Conservation (phyloP, 2,113 vertebrate genomes). For the Gallinago jamesoni region DNA sequence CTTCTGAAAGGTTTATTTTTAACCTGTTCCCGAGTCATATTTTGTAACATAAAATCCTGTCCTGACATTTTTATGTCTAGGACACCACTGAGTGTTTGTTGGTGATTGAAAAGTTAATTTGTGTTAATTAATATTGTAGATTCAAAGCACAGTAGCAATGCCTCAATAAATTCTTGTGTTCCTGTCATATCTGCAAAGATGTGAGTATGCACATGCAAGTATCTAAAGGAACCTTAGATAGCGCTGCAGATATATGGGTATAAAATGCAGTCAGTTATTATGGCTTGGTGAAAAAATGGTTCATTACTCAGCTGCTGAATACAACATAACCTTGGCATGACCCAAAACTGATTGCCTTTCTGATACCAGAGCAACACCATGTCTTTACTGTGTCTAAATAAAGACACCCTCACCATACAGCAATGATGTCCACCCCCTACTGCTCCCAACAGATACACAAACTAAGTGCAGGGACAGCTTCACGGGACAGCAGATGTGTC, state of each 20-base stretch:
- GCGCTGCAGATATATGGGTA: neutral
- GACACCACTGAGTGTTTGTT: neutral
- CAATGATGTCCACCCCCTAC: accelerated
- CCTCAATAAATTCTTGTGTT: neutral
- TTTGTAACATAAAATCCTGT: neutral
- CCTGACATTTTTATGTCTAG: neutral
- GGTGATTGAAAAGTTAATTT: neutral
- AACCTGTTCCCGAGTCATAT: neutral
- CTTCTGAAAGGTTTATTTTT: neutral
- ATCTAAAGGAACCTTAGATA: neutral
- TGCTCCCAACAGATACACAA: neutral
- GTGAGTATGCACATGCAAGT: neutral
- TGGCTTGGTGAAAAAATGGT: neutral
- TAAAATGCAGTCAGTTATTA: neutral
- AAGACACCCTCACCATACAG: neutral
- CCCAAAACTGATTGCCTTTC: neutral
- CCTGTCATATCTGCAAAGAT: neutral
- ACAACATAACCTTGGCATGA: neutral
- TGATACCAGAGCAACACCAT: neutral
- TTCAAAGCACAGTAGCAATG: neutral
- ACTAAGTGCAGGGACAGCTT: neutral
- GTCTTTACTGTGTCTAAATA: neutral
- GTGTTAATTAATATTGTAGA: neutral
- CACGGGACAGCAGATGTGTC: accelerated
- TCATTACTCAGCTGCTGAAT: neutral